These are phyloP conservation scores for Pseudomyrmex concolor DNA, from an alignment of 1,140 invertebrate genomes.

Conservation along the genomic window DNA sequence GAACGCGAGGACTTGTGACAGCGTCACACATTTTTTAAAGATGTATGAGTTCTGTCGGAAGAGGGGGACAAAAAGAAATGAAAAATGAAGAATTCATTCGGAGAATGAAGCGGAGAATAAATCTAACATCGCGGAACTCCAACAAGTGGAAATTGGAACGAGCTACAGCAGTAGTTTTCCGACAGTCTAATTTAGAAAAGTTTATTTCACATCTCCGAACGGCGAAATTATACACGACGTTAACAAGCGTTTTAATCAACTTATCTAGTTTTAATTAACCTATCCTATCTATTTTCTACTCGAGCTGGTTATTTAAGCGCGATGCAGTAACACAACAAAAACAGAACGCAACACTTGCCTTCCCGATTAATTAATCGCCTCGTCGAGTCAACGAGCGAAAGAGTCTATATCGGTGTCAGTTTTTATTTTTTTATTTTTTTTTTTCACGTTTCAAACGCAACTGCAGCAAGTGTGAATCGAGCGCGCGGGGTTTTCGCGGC, in stretches of 20 bases:
- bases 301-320: too few species aligned
- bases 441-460: too few species aligned
- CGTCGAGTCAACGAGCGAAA: too few species aligned
- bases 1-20: too few species aligned
- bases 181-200: background rate
- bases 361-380: too few species aligned
- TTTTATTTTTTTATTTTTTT: too few species aligned
- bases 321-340: too few species aligned
- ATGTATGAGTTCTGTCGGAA: too few species aligned
- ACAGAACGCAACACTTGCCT: too few species aligned
- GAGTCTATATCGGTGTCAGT: too few species aligned
- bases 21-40: too few species aligned
- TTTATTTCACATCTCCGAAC: background rate
- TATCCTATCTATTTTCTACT: too few species aligned
- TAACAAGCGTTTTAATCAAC: background rate
- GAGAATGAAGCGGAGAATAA: background rate
- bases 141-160: conserved; percentile 4
- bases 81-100: background rate
- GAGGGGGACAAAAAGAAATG: background rate
- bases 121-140: background rate
- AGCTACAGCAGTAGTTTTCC: background rate
- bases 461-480: background rate
- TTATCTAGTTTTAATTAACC: background rate
- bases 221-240: background rate
- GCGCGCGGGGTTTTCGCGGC: background rate